Evolutionary conservation across 2,113 vertebrate species (phyloP), one percentile per base, ranked within the genome.

Genomic region (Paramisgurnus dabryanus): DNA sequence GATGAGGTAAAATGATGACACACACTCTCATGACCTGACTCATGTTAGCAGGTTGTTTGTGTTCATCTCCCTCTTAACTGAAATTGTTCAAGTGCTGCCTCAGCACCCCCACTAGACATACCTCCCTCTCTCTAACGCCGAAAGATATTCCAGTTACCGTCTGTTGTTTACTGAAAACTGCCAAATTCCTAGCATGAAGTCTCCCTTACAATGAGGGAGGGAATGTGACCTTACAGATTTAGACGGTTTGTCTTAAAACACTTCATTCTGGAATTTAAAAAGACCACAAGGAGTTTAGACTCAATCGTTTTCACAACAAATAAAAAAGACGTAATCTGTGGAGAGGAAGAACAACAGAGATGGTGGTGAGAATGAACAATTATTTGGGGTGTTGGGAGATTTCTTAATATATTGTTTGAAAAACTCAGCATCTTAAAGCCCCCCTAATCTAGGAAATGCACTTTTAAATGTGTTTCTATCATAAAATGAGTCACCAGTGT

Each of bases 31-130:
- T 75, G 72, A 34, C 72, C 72, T 39, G 34, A 76, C 27, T 70
- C 47, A 67, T 63, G 69, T 82, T 85, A 80, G 57, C 80, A 76
- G 83, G 80, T 79, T 80, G 73, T 77, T 75, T 83, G 22, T 81
- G 69, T 40, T 57, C 4, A 17, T 27, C 45, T 71, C n/a, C 15
- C 47, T 71, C 18, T 53, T 70, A 60, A 70, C 60, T 82, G 69
- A 45, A 79, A 27, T 41, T 7, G 22, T 49, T 82, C 61, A 76
- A 76, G 18, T n/a, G 75, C 82, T 76, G 82, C 63, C 61, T 79
- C 82, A 79, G 82, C 82, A 71, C 65, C 71, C 79, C 70, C 75
- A 40, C 43, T 53, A 67, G 68, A 80, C 64, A 40, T 11, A 74
- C 53, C 41, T 9, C 34, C 40, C 41, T 68, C 78, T 71, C 63